Evolutionary conservation across 2,888 invertebrate species (phyloP).

Genomic region (Caenorhabditis sulstoni): DNA sequence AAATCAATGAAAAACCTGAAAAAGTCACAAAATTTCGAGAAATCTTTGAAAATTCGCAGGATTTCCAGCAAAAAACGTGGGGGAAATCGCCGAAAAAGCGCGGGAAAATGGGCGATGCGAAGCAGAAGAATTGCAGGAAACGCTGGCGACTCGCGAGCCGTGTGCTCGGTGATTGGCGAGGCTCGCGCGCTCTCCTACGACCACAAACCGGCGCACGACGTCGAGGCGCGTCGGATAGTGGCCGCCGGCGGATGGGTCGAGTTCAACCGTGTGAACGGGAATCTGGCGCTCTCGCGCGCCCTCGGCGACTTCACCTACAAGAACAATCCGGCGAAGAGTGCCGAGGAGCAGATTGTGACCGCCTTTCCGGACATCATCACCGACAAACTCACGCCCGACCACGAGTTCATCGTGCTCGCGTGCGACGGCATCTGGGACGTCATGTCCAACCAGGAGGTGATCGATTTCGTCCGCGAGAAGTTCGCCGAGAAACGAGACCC

Average conservation of each 20-base stretch:
- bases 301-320: constrained; percentile 98
- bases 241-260: constrained; percentile 98
- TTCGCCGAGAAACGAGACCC: constrained; percentile 90
- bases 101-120: too few relatives aligned
- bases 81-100: too few relatives aligned
- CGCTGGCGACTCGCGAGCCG: constrained; percentile 95
- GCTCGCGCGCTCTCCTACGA: constrained; percentile 89
- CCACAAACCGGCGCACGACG: constrained; percentile 86
- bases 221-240: constrained; percentile 86
- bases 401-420: constrained; percentile 96
- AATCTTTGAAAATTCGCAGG: neutral
- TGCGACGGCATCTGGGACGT: constrained; percentile 99
- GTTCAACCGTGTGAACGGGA: constrained; percentile 93
- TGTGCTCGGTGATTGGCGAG: constrained; percentile 90
- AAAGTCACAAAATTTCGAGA: too few relatives aligned
- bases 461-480: constrained; percentile 90
- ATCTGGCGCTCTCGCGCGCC: constrained; percentile 92
- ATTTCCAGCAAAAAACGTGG: constrained; percentile 73
- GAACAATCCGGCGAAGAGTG: constrained; percentile 88
- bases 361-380: constrained; percentile 94
- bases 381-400: constrained; percentile 89
- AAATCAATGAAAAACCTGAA: too few relatives aligned
- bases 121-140: constrained; percentile 88
- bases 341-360: constrained; percentile 97
- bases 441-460: constrained; percentile 90